Percentiles rank a stretch among this genome's conserved stretches.
These are phyloP conservation scores for Stegophylla sp. DNA, from an alignment of 2,888 invertebrate genomes.

Conservation along the genomic window DNA sequence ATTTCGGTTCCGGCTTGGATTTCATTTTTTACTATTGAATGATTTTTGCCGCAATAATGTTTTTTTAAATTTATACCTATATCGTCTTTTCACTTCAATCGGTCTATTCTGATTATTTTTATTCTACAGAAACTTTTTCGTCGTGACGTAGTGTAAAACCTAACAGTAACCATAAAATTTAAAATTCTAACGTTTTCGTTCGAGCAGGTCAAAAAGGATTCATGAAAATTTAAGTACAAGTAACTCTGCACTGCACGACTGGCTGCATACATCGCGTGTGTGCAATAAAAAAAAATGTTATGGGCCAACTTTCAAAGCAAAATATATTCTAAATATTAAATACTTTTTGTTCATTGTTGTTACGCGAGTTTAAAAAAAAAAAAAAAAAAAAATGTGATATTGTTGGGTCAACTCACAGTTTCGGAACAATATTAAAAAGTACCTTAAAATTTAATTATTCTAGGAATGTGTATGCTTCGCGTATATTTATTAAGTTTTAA, in stretches of 20 bases:
- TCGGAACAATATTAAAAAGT: neutral
- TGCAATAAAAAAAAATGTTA: neutral
- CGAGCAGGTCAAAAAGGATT: neutral
- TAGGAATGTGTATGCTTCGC: neutral
- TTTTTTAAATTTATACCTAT: too few relatives aligned
- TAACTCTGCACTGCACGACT: too few relatives aligned
- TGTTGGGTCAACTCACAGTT: neutral
- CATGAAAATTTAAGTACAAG: neutral
- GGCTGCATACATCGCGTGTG: neutral
- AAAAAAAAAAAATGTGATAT: too few relatives aligned
- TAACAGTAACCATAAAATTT: too few relatives aligned
- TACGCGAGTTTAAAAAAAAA: neutral
- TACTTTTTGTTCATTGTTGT: neutral
- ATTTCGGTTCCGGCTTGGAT: too few relatives aligned
- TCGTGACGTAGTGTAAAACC: too few relatives aligned
- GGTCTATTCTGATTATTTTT: too few relatives aligned
- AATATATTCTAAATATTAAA: neutral
- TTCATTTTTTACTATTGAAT: too few relatives aligned
- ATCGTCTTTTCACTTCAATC: too few relatives aligned
- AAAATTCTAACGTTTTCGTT: too few relatives aligned
- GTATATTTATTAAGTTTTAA: neutral
- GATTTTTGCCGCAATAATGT: too few relatives aligned
- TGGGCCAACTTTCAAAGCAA: neutral
- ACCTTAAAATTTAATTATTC: neutral
- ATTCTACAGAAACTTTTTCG: too few relatives aligned